Conservation (phyloP, 2,113 vertebrate genomes). For the Sakesphorus luctuosus region DNA sequence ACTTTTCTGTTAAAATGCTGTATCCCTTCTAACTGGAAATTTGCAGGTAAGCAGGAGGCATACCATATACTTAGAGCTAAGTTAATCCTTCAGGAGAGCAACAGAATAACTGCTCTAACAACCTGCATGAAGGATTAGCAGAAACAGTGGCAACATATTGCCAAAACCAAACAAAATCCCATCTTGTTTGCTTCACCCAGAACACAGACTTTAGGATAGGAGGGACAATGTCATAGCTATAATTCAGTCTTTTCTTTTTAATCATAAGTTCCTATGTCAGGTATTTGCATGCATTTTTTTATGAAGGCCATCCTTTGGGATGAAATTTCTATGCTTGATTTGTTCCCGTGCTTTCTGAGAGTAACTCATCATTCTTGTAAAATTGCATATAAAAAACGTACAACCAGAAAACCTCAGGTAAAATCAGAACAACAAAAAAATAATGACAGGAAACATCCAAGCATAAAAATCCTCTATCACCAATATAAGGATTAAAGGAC, state of each 20-base stretch:
- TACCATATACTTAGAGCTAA: not conserved
- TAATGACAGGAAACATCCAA: not conserved
- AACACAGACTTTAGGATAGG: not conserved
- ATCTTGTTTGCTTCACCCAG: not conserved
- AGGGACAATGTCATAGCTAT: not conserved
- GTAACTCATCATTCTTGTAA: not conserved
- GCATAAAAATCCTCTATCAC: not conserved
- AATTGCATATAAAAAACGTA: not conserved
- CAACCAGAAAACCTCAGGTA: not conserved
- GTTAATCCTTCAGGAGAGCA: not conserved
- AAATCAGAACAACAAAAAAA: not conserved
- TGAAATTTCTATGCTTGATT: not conserved
- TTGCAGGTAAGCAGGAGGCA: not conserved
- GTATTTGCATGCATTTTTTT: not conserved
- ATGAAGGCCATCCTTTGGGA: not conserved
- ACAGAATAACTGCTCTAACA: not conserved
- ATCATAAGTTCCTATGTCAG: not conserved
- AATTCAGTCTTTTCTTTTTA: not conserved
- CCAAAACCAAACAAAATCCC: not conserved
- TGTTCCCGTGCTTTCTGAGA: not conserved
- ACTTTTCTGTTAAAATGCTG: not conserved
- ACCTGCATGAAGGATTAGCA: not conserved
- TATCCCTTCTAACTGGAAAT: not conserved
- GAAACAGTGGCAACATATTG: not conserved
- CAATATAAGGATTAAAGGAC: not conserved